Conservation (phyloP, 2,797 vertebrate genomes). For the Melanotaenia maccullochi region DNA sequence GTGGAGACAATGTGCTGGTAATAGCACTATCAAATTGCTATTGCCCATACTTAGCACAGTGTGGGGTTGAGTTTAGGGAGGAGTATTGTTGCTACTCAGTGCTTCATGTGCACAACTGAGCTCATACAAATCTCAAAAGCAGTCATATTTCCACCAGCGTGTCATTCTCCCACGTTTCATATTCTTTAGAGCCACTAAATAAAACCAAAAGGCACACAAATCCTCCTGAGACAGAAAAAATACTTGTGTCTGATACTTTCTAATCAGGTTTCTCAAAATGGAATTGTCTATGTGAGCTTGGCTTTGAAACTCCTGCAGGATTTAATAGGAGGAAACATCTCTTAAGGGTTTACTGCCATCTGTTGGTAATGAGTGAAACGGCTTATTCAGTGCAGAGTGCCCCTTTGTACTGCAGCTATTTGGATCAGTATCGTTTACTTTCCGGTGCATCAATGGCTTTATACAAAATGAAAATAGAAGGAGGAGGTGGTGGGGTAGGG, state of each 20-base stretch:
- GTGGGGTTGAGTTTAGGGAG: not conserved
- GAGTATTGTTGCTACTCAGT: conserved; percentile 51
- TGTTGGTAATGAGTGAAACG: conserved; percentile 69
- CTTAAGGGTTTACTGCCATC: conserved; percentile 79
- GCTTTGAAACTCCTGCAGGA: conserved; percentile 39
- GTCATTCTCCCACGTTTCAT: conserved; percentile 70
- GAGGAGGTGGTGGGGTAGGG: not conserved
- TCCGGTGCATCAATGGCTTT: not conserved
- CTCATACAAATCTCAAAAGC: conserved; percentile 51
- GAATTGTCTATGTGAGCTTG: conserved; percentile 59
- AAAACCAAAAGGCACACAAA: conserved; percentile 75
- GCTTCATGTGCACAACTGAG: conserved; percentile 9
- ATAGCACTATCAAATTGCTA: conserved; percentile 50
- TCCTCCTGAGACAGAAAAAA: conserved; percentile 64
- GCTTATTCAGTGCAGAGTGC: conserved; percentile 27
- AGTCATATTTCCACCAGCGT: conserved; percentile 32
- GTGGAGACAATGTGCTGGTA: conserved; percentile 50
- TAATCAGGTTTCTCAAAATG: conserved; percentile 65
- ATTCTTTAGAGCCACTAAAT: conserved; percentile 74
- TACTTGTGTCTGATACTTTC: conserved; percentile 61
- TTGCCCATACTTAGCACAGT: conserved; percentile 41
- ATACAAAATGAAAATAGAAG: not conserved
- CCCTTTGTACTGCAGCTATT: conserved; percentile 4
- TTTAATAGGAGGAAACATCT: conserved; percentile 42
- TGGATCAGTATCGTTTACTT: not conserved